Conservation (phyloP, 2,888 invertebrate genomes). For the Zele albiditarsus region DNA sequence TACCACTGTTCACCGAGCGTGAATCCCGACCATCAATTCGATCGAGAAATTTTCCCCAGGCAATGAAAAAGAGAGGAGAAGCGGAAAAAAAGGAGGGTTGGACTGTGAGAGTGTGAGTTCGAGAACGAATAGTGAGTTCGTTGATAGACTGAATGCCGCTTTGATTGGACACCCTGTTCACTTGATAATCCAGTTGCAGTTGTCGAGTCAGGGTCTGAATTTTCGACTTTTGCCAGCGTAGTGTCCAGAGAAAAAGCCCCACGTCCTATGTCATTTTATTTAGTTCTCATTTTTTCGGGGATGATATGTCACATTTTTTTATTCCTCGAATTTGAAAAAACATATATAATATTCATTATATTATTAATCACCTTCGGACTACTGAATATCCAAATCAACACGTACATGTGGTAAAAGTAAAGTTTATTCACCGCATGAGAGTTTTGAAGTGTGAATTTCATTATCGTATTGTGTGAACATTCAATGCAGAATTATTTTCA, state of each 20-base stretch:
- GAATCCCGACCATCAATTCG: constrained; percentile 35
- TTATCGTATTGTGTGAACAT: background rate
- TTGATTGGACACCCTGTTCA: constrained; percentile 45
- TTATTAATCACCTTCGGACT: background rate
- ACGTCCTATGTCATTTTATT: constrained; percentile 22
- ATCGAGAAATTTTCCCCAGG: constrained; percentile 29
- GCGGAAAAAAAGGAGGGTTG: background rate
- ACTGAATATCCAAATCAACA: background rate
- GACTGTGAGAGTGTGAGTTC: no score
- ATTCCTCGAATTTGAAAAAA: background rate
- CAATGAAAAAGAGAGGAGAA: constrained; percentile 29
- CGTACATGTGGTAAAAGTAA: background rate
- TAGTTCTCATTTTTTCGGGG: background rate
- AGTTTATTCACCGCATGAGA: background rate
- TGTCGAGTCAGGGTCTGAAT: constrained; percentile 33
- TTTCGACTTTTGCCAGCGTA: constrained; percentile 35
- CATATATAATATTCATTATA: background rate
- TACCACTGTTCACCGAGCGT: constrained; percentile 13
- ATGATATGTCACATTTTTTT: background rate
- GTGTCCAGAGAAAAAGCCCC: background rate
- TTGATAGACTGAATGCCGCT: constrained; percentile 45
- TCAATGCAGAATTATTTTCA: background rate
- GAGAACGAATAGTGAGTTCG: constrained; percentile 5
- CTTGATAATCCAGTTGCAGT: constrained; percentile 45
- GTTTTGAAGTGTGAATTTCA: background rate